Conservation (phyloP, 2,797 vertebrate genomes). For the Megalops cyprinoides region DNA sequence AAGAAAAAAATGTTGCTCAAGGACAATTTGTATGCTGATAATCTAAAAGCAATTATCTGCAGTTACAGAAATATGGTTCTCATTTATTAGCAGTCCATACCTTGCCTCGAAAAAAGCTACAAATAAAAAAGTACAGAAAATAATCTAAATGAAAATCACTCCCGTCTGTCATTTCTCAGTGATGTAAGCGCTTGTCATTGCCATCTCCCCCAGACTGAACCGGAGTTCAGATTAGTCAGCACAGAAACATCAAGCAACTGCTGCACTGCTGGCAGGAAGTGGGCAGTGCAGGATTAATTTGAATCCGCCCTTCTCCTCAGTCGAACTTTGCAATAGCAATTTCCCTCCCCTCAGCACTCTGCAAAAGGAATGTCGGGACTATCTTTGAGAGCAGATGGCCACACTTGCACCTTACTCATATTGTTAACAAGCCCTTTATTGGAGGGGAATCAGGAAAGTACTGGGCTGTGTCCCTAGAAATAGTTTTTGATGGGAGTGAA, state of each 20-base stretch:
- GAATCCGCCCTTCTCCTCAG: not conserved
- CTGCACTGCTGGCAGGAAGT: not conserved
- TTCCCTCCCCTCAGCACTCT: not conserved
- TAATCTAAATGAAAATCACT: constrained; percentile 14
- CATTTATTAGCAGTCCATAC: not conserved
- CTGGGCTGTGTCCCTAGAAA: constrained; percentile 20
- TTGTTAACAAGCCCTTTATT: constrained; percentile 23
- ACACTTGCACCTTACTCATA: constrained; percentile 14
- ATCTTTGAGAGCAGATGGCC: constrained; percentile 14
- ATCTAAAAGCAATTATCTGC: not conserved
- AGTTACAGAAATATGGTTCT: not conserved
- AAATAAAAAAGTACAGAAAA: not conserved
- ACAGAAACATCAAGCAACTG: no score
- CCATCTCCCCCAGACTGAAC: not conserved
- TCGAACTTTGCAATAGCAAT: constrained; percentile 9
- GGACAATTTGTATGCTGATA: not conserved
- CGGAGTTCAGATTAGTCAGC: not conserved
- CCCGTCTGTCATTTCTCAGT: not conserved
- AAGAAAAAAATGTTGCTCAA: not conserved
- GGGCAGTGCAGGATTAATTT: not conserved
- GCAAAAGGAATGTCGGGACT: not conserved
- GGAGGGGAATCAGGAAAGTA: constrained; percentile 18
- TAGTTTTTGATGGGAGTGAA: constrained; percentile 1
- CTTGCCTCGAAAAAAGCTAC: not conserved
- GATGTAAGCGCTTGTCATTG: not conserved